Conservation (phyloP, 53 echinoderm and acorn worm genomes). For the Luidia sarsii region DNA sequence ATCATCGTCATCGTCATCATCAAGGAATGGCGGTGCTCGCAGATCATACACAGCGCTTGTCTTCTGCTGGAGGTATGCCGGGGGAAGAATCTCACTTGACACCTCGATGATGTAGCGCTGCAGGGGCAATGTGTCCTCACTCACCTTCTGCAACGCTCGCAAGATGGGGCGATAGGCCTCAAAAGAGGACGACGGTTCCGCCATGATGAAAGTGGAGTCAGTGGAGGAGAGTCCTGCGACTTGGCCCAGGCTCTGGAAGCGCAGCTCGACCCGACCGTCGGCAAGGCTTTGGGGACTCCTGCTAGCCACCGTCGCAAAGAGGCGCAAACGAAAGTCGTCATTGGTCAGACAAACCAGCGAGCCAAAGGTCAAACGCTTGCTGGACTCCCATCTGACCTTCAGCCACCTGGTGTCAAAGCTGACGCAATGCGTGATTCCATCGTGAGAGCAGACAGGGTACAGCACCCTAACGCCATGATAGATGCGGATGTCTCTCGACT, state of each 20-base stretch:
- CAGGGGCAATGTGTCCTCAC: slow-evolving; percentile 60
- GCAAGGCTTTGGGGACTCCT: slow-evolving; percentile 58
- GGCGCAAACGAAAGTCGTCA: slow-evolving; percentile 64
- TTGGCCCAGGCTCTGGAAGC: slow-evolving; percentile 17
- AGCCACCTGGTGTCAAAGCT: slow-evolving; percentile 49
- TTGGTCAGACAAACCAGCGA: slow-evolving; percentile 74
- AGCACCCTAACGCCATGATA: slow-evolving; percentile 39
- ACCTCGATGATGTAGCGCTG: slow-evolving; percentile 67
- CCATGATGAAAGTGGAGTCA: slow-evolving; percentile 68
- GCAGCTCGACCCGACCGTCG: slow-evolving; percentile 54
- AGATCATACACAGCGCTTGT: slow-evolving; percentile 51
- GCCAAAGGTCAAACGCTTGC: slow-evolving; percentile 77
- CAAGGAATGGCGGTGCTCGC: not conserved
- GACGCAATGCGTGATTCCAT: slow-evolving; percentile 43
- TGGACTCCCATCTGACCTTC: slow-evolving; percentile 70
- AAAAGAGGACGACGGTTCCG: slow-evolving; percentile 86
- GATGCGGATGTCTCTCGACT: slow-evolving; percentile 38
- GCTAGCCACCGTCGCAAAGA: slow-evolving; percentile 83
- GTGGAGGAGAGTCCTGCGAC: too few species aligned
- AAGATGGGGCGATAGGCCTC: slow-evolving; percentile 90
- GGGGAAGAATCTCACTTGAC: slow-evolving; percentile 49
- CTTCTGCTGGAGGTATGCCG: slow-evolving; percentile 57
- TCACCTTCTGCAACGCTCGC: slow-evolving; percentile 67
- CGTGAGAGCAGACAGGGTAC: not conserved
- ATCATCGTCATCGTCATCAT: slow-evolving; percentile 3